A percentile compares a stretch with the other conserved stretches of the same genome.
Evolutionary conservation across 2,888 invertebrate species (phyloP).

Genomic region (Parapristionchus giblindavisi): DNA sequence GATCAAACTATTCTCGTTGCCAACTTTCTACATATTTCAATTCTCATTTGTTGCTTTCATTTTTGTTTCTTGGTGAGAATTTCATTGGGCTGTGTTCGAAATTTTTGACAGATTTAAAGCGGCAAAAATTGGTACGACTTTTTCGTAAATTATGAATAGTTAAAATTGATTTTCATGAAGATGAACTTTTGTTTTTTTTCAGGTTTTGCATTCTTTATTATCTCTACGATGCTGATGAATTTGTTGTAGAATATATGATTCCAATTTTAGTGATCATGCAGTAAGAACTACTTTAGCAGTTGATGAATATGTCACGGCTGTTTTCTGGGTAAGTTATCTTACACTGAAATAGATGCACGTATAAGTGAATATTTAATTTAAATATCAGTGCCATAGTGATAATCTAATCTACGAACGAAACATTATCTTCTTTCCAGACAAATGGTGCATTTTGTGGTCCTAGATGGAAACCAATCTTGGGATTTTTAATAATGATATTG

Average conservation of each 20-base stretch:
- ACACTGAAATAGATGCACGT: no score
- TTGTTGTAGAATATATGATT: neutral
- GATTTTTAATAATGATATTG: neutral
- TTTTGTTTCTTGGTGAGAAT: neutral
- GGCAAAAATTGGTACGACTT: no score
- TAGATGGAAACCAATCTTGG: slow-evolving; percentile 28
- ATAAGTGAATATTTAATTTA: no score
- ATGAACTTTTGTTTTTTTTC: neutral
- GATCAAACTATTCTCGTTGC: neutral
- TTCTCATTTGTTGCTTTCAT: neutral
- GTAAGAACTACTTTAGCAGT: neutral
- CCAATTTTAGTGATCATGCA: neutral
- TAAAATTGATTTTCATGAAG: no score
- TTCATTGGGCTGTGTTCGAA: no score
- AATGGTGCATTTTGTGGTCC: slow-evolving; percentile 23
- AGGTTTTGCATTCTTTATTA: neutral
- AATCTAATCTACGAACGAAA: no score
- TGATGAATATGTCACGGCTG: neutral
- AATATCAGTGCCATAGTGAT: no score
- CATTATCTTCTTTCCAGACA: no score
- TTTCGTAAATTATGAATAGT: no score
- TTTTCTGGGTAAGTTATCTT: no score
- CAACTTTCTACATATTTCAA: slow-evolving; percentile 19
- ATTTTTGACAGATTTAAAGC: no score
- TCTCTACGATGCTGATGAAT: neutral